Base-by-base conservation (phyloP, 2,797 vertebrate species). In the Gallinago stenura region DNA sequence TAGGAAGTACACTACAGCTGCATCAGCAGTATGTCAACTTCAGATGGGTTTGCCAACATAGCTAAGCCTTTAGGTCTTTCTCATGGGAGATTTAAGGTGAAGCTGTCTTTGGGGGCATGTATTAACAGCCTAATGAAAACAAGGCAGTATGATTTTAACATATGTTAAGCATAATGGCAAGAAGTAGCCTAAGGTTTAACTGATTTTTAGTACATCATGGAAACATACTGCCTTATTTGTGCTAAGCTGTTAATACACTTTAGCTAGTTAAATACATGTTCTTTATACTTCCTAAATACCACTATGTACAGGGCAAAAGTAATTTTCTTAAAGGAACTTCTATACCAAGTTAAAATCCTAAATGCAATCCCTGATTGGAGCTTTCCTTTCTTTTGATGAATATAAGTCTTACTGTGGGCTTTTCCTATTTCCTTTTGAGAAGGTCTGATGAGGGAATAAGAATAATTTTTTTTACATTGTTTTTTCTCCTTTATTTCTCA, bases 21-120 rank as follows among this genome's bases (percentile, higher is more conserved):
- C 68, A 56, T 96, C 94, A 96, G 90, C 86, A 87, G 31, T 84
- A 64, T 87, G 83, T 77, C 92, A 92, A n/a, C 66, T 73, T 87
- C 30, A n/a, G 56, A 33, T 77, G 68, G 77, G 62, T 83, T 87
- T 95, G 92, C 70, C 81, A 94, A 45, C 86, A 22, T 31, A 75
- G 79, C 70, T 95, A 71, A 97, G 86, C 76, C 33, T 54, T 72
- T 28, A 58, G 81, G 65, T 87, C 31, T 12, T 66, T 76, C 83
- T 93, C 58, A 9, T 1, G 28, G 90, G 89, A 92, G 48, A 66
- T 87, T 77, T 92, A 45, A 89, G 88, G 89, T 82, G 88, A 90
- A 83, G 35, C 60, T 94, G 43, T 41, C 81, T 93, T 85, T 71
- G 50, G 56, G 61, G 69, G 26, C 8, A 7, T 77, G 46, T 45